phyloP scores from a whole-genome alignment of 2,888 invertebrate genomes.

The Caenorhabditis japonica region DNA sequence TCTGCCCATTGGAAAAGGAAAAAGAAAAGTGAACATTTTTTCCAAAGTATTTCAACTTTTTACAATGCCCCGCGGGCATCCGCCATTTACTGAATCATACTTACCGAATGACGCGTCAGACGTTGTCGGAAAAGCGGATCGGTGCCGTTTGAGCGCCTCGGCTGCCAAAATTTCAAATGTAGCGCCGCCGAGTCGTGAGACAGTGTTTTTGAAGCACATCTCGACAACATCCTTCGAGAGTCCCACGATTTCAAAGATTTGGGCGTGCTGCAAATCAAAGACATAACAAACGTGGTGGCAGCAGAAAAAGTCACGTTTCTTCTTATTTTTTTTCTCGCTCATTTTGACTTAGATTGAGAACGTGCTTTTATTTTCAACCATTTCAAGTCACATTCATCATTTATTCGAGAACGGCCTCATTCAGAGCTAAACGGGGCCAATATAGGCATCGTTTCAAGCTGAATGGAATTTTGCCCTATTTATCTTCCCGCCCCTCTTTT shows the following conservation, averaged over 20 bases:
- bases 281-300: slow-evolving; percentile 1
- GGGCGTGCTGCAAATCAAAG: slow-evolving; percentile 84
- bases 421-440: no score
- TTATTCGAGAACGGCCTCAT: no score
- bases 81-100: slow-evolving; percentile 17
- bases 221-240: slow-evolving; percentile 91
- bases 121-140: slow-evolving; percentile 71
- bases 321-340: neutral
- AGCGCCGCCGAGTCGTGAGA: slow-evolving; percentile 88
- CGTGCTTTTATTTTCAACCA: no score
- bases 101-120: slow-evolving; percentile 61
- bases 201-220: slow-evolving; percentile 89
- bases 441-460: no score
- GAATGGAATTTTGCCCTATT: no score
- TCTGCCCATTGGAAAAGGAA: no score
- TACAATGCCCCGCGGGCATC: no score
- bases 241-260: slow-evolving; percentile 98
- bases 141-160: slow-evolving; percentile 75
- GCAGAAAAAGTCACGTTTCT: slow-evolving; percentile 4
- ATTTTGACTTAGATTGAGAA: no score
- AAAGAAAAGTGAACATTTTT: no score
- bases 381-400: no score
- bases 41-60: no score
- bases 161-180: slow-evolving; percentile 83
- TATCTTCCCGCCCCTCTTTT: no score